These are phyloP conservation scores for Oppia nitens DNA, from an alignment of 1,140 invertebrate genomes.

Conservation along the genomic window DNA sequence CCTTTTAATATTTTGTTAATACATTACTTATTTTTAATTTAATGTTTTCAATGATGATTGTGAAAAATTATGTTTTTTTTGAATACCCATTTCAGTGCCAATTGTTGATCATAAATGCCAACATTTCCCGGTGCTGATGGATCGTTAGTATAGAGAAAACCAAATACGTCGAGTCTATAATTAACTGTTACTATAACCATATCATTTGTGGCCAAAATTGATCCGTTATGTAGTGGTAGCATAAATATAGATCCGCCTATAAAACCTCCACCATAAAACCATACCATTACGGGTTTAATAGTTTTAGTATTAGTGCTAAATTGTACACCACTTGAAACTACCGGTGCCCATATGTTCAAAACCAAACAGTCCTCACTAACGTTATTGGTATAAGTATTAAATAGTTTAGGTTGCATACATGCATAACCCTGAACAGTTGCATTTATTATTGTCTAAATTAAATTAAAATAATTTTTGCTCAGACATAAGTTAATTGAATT, in stretches of 20 bases:
- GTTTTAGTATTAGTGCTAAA: no score
- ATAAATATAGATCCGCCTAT: slow-evolving; percentile 1
- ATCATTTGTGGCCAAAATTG: slow-evolving; percentile 57
- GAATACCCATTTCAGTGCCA: slow-evolving; percentile 23
- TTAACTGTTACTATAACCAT: slow-evolving; percentile 37
- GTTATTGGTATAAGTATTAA: no score
- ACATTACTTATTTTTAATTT: no score
- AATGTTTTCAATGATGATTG: no score
- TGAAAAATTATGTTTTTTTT: no score
- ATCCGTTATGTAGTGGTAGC: slow-evolving; percentile 39
- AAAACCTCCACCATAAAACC: slow-evolving; percentile 16
- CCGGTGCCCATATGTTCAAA: slow-evolving; percentile 27
- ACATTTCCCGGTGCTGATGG: no score
- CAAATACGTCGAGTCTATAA: slow-evolving; percentile 27
- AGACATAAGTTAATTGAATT: no score
- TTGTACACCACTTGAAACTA: neutral
- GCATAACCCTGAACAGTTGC: no score
- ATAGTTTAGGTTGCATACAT: no score
- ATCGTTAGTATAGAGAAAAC: slow-evolving; percentile 12
- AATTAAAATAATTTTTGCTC: no score
- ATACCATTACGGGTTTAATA: slow-evolving; percentile 18
- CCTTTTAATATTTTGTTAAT: no score
- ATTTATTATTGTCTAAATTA: no score
- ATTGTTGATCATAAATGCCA: slow-evolving; percentile 1
- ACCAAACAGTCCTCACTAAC: slow-evolving; percentile 37